Conservation (phyloP, 2,797 vertebrate species). For the Tarsius wallacei region DNA sequence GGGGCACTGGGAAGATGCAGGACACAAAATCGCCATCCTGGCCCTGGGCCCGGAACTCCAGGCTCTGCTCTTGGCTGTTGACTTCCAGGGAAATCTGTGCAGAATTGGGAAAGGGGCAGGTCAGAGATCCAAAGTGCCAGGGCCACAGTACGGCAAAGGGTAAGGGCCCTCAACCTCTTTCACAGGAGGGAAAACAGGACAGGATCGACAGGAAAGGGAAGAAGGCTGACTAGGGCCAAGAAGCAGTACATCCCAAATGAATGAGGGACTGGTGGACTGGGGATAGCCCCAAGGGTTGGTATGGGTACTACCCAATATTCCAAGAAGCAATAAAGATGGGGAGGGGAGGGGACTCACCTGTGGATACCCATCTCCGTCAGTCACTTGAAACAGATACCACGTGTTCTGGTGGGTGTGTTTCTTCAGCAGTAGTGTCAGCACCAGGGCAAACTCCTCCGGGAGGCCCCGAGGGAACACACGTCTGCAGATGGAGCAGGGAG, state of each 20-base stretch:
- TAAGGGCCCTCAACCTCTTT: neutral
- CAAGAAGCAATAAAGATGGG: rapidly evolving
- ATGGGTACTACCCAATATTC: rapidly evolving
- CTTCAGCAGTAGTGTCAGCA: constrained; percentile 96
- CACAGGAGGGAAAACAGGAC: neutral
- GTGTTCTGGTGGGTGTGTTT: constrained; percentile 94
- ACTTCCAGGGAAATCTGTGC: constrained; percentile 95
- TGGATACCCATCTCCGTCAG: constrained; percentile 95
- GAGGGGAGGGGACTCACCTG: constrained; percentile 92
- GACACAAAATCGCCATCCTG: constrained; percentile 85
- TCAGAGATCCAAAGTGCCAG: neutral
- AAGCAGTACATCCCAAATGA: neutral
- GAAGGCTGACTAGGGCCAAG: neutral
- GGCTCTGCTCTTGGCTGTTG: constrained; percentile 93
- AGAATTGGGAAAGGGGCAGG: neutral
- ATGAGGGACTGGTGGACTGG: neutral
- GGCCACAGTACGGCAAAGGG: neutral
- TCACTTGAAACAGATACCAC: constrained; percentile 97
- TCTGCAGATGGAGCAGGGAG: constrained; percentile 88
- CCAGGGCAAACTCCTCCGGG: constrained; percentile 95
- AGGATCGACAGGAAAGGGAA: neutral
- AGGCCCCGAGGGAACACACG: constrained; percentile 95
- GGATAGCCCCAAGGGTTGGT: neutral
- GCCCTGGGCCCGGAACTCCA: constrained; percentile 93
- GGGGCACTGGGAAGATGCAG: constrained; percentile 92